Conservation (phyloP, 2,797 vertebrate species). For the Parotocinclus haroldoi region DNA sequence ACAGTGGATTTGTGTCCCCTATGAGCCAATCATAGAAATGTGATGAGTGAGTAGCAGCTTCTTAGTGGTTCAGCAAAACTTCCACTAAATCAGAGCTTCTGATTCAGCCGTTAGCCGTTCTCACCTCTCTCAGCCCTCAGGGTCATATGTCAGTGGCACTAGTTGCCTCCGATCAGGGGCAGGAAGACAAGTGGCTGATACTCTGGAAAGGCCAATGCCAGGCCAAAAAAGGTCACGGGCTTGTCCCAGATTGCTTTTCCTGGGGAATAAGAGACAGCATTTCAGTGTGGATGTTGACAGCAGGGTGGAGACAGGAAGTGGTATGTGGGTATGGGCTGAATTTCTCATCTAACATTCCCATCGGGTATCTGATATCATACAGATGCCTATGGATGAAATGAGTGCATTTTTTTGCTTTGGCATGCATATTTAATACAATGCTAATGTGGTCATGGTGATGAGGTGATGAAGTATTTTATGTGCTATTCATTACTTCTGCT, state of each 20-base stretch:
- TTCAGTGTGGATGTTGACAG: slow-evolving; percentile 47
- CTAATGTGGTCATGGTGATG: slow-evolving; percentile 9
- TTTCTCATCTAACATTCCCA: slow-evolving; percentile 24
- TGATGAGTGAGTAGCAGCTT: slow-evolving; percentile 30
- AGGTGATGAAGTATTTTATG: slow-evolving; percentile 22
- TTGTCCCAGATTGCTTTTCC: slow-evolving; percentile 45
- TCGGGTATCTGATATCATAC: no score
- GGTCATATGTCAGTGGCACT: slow-evolving; percentile 43
- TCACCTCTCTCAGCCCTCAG: slow-evolving; percentile 28
- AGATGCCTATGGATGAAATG: not conserved
- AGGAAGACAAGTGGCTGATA: slow-evolving; percentile 43
- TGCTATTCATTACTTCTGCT: slow-evolving; percentile 28
- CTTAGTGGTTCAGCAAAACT: slow-evolving; percentile 33
- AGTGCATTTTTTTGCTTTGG: no score
- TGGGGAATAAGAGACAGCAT: slow-evolving; percentile 34
- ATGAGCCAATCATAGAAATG: slow-evolving; percentile 34
- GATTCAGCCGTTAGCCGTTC: slow-evolving; percentile 33
- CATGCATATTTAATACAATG: slow-evolving; percentile 24
- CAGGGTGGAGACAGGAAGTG: slow-evolving; percentile 32
- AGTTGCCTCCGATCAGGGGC: slow-evolving; percentile 37
- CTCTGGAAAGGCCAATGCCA: slow-evolving; percentile 36
- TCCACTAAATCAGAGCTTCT: slow-evolving; percentile 38
- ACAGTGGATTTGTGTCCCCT: slow-evolving; percentile 21
- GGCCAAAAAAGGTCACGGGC: slow-evolving; percentile 42
- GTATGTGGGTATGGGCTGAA: slow-evolving; percentile 19